phyloP scores from a whole-genome alignment of 1,140 invertebrate species.

The Cydia amplana region DNA sequence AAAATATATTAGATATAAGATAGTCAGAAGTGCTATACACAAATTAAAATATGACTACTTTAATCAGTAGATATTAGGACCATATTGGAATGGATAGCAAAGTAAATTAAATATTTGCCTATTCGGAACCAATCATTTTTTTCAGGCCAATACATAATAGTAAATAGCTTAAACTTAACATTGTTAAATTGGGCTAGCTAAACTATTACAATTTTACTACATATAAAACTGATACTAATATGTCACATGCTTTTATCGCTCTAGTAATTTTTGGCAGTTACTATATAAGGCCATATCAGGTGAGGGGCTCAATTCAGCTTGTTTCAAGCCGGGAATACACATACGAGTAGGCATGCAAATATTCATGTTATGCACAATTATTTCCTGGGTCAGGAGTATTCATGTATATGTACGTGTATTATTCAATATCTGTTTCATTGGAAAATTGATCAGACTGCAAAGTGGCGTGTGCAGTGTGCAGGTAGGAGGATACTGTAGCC shows the following conservation, averaged over 20 bases:
- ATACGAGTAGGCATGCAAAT: not conserved
- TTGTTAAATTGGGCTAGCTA: not conserved
- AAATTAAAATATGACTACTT: not conserved
- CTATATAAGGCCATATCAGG: not conserved
- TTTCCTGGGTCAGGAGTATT: not conserved
- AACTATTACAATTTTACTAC: not conserved
- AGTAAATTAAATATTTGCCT: not conserved
- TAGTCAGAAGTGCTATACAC: not conserved
- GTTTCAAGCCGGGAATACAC: not conserved
- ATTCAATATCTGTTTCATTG: no score
- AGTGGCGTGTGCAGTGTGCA: no score
- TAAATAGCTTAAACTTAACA: constrained; percentile 1
- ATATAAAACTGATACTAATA: not conserved
- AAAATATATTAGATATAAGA: not conserved
- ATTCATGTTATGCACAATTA: not conserved
- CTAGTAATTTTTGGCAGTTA: not conserved
- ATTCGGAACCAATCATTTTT: not conserved
- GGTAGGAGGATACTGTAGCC: no score
- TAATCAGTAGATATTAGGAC: not conserved
- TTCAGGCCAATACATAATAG: not conserved
- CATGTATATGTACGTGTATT: no score
- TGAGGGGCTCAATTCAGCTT: not conserved
- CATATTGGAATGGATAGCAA: constrained; percentile 12
- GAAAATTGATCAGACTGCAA: no score
- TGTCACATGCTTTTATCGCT: not conserved